A percentile compares a stretch with the other conserved stretches of the same genome.
Evolutionary conservation across 2,888 invertebrate species (phyloP).

Genomic region (Elegia similella): DNA sequence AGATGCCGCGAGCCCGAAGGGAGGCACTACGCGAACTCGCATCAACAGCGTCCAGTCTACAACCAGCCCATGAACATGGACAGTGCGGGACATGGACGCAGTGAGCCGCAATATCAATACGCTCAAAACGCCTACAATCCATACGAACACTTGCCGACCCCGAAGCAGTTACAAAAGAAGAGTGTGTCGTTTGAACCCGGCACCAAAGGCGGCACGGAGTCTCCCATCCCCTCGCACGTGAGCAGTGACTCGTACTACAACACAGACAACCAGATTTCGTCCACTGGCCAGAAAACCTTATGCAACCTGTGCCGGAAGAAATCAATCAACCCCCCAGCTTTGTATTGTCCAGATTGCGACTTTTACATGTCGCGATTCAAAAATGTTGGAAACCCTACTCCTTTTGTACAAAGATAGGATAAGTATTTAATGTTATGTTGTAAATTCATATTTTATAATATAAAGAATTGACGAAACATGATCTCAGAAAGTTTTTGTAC

Average conservation of each 20-base stretch:
- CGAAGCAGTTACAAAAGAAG: slow-evolving; percentile 85
- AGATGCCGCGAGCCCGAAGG: slow-evolving; percentile 51
- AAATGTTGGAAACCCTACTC: slow-evolving; percentile 23
- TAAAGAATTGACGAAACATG: slow-evolving; percentile 13
- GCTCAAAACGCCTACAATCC: slow-evolving; percentile 70
- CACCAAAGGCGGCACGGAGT: slow-evolving; percentile 84
- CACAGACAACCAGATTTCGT: slow-evolving; percentile 50
- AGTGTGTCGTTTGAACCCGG: slow-evolving; percentile 87
- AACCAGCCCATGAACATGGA: slow-evolving; percentile 58
- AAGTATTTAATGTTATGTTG: slow-evolving; percentile 5
- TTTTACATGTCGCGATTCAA: slow-evolving; percentile 94
- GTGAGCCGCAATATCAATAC: slow-evolving; percentile 57
- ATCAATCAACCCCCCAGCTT: slow-evolving; percentile 87
- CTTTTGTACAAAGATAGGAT: slow-evolving; percentile 22
- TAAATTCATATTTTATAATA: slow-evolving; percentile 9
- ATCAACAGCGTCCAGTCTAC: slow-evolving; percentile 64
- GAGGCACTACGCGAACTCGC: slow-evolving; percentile 58
- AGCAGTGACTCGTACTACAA: slow-evolving; percentile 40
- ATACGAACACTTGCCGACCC: slow-evolving; percentile 84
- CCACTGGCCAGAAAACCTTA: slow-evolving; percentile 78
- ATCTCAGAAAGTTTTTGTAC: slow-evolving; percentile 17
- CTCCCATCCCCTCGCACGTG: slow-evolving; percentile 68
- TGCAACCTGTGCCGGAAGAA: slow-evolving; percentile 95
- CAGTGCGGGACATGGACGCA: slow-evolving; percentile 31
- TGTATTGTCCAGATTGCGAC: slow-evolving; percentile 95